Conservation (phyloP, 2,113 vertebrate species). For the Cryptomyrus ogoouensis region DNA sequence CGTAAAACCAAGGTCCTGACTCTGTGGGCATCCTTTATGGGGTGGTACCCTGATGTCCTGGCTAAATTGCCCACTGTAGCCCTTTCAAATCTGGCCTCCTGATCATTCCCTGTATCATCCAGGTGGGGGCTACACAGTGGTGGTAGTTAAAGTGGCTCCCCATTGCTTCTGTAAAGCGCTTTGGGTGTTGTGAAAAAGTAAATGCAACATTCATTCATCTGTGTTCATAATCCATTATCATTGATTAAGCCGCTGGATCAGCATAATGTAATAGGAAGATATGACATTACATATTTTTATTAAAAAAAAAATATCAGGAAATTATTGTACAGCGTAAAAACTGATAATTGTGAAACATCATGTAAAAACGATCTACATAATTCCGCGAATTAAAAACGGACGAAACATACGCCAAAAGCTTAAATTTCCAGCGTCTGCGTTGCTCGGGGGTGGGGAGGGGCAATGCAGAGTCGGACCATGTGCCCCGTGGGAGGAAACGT, state of each 20-base stretch:
- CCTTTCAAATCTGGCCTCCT: too few species aligned
- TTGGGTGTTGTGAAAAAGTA: too few species aligned
- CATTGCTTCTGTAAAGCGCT: too few species aligned
- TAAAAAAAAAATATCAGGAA: not conserved
- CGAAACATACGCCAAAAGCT: not conserved
- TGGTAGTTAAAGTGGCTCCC: too few species aligned
- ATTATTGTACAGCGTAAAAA: not conserved
- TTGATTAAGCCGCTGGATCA: not conserved
- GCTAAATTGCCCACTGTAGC: too few species aligned
- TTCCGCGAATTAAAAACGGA: not conserved
- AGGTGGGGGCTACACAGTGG: too few species aligned
- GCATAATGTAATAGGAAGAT: not conserved
- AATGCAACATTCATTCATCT: not conserved
- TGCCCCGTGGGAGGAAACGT: not conserved
- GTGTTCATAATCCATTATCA: not conserved
- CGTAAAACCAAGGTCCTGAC: too few species aligned
- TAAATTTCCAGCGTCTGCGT: not conserved
- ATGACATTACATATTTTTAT: not conserved
- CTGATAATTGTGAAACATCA: not conserved
- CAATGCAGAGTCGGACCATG: not conserved
- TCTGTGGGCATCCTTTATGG: too few species aligned
- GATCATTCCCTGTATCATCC: too few species aligned
- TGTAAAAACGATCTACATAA: not conserved
- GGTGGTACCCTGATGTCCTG: too few species aligned
- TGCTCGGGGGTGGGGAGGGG: not conserved